Conservation (phyloP, 1,140 invertebrate genomes). For the Chironomus tepperi region DNA sequence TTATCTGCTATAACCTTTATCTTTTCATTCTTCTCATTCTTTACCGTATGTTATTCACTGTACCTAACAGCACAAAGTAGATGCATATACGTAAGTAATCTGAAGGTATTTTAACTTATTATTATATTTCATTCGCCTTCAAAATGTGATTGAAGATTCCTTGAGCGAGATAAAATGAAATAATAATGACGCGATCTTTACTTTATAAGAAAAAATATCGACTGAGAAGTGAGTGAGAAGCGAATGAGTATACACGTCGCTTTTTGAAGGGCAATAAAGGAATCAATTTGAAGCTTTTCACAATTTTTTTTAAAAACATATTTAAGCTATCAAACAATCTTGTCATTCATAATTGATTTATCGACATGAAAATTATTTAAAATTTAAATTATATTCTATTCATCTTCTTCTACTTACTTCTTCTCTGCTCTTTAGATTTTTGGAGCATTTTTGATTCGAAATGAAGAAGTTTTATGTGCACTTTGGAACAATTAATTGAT, state of each 20-base stretch:
- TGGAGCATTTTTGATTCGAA: not conserved
- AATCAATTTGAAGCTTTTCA: constrained; percentile 2
- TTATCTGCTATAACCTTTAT: constrained; percentile 3
- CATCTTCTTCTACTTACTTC: not conserved
- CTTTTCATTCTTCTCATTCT: not conserved
- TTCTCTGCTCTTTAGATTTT: not conserved
- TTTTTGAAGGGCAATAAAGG: not conserved
- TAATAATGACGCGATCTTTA: constrained; percentile 12
- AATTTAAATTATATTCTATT: constrained; percentile 9
- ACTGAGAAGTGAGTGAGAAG: not conserved
- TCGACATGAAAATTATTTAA: constrained; percentile 14
- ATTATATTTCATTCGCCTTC: not conserved
- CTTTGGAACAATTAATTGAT: too few relatives aligned
- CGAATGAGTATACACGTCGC: not conserved
- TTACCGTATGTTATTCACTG: not conserved
- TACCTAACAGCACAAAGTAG: not conserved
- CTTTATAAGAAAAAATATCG: not conserved
- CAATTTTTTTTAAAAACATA: not conserved
- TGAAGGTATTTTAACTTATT: not conserved
- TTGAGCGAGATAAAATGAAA: constrained; percentile 7
- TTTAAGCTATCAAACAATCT: constrained; percentile 15
- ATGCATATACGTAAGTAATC: not conserved
- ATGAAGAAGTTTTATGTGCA: not conserved
- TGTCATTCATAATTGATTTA: constrained; percentile 23
- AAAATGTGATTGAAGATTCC: constrained; percentile 4